Evolutionary conservation across 37 sponge, comb jelly and placozoan genomes (phyloP), one percentile per base, ranked within the genome.

Genomic region (Agelas oroides): DNA sequence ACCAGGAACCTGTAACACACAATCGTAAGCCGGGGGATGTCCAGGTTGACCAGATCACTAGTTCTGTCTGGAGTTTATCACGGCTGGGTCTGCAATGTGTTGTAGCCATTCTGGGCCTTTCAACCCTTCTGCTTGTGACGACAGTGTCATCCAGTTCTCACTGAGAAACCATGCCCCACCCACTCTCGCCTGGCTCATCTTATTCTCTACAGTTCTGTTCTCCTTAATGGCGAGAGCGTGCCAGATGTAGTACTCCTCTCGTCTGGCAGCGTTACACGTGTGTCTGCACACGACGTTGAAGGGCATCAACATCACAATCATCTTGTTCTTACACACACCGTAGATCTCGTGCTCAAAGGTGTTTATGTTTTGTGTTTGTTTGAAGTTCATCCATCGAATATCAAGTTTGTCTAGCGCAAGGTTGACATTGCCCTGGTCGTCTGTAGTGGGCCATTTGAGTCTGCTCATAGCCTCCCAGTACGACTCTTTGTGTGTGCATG

Each of bases 361-460:
- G 53, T 84, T 76, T 34, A 84, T 84, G 31, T 84, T 24, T 37
- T 84, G 31, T 11, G 64, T 34, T 3, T 40, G 5, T 24, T 65
- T 62, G 27, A 74, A 55, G 57, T 84, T 75, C 34, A 52, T 33
- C 86, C 86, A 85, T 1, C 65, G 68, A 0, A 75, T 0, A 11
- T 73, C 27, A 24, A 75, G 24, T 12, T 32, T 19, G 19, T 85
- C 60, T 16, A 85, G 70, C 39, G 37, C 76, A 12, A 37, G 56
- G 41, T 85, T 85, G 59, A 85, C 77, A n/a, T 53, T 75, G 66
- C 52, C 67, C 46, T 85, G 86, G 46, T 85, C 77, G 57, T 84
- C 86, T 19, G 78, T 83, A 12, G 60, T 60, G 2, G 74, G 31
- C 6, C 31, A 27, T 8, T 79, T 54, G 41, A 24, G n/a, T 0